phyloP scores from a whole-genome alignment of 2,113 vertebrate species.

The Rutilus rutilus region DNA sequence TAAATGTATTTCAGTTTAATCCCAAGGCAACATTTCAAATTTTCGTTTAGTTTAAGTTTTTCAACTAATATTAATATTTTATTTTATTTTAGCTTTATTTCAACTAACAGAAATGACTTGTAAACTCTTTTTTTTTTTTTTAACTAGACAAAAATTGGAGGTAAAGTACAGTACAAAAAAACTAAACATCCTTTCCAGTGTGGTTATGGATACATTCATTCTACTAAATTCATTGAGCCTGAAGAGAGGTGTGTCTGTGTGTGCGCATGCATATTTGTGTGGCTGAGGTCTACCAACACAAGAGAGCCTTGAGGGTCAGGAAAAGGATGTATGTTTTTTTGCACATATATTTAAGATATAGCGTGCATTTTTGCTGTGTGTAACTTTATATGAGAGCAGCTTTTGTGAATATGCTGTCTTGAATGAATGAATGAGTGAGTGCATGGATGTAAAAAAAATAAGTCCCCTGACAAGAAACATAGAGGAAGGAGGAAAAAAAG shows the following conservation, averaged over 20 bases:
- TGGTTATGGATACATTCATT: background rate
- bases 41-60: too few species aligned
- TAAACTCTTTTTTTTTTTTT: background rate
- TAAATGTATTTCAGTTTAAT: too few species aligned
- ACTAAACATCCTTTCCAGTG: slow-evolving; percentile 4
- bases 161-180: background rate
- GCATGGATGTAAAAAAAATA: too few species aligned
- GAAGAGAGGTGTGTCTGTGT: slow-evolving; percentile 7
- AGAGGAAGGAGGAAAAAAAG: background rate
- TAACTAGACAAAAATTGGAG: background rate
- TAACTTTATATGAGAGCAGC: background rate
- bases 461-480: background rate
- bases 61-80: too few species aligned
- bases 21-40: too few species aligned
- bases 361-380: slow-evolving; percentile 21
- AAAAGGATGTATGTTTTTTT: slow-evolving; percentile 68
- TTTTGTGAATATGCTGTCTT: background rate
- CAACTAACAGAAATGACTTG: too few species aligned
- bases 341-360: slow-evolving; percentile 1
- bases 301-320: background rate
- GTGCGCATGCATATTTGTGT: background rate
- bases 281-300: slow-evolving; percentile 30
- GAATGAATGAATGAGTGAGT: background rate
- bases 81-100: too few species aligned
- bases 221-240: background rate